These are phyloP conservation scores for Nomada goodeniana DNA, from an alignment of 2,888 invertebrate genomes.

Conservation along the genomic window DNA sequence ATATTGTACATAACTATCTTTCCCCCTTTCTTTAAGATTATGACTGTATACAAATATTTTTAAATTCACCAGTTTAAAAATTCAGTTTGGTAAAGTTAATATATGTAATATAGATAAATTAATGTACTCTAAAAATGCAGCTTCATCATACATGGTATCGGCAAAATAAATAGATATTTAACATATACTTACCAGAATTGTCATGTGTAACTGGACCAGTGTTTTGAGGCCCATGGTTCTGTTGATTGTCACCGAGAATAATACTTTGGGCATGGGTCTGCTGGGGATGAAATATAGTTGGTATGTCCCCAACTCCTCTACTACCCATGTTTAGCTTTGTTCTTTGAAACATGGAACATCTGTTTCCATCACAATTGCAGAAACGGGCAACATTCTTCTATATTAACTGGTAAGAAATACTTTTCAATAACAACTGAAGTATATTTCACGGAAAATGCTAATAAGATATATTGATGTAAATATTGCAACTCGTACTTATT, in stretches of 20 bases:
- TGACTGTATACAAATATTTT: not conserved
- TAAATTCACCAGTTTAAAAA: not conserved
- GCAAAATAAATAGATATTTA: not conserved
- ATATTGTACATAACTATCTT: not conserved
- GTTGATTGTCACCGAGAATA: constrained; percentile 78
- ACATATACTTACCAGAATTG: constrained; percentile 69
- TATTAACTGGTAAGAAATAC: not conserved
- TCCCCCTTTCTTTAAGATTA: not conserved
- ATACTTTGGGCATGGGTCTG: constrained; percentile 79
- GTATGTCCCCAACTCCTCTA: constrained; percentile 78
- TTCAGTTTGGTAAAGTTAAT: not conserved
- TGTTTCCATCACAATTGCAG: constrained; percentile 29
- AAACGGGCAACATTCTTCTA: constrained; percentile 11
- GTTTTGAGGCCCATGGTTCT: constrained; percentile 71
- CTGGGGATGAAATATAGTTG: constrained; percentile 82
- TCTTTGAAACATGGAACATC: constrained; percentile 66
- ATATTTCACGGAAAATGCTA: not conserved
- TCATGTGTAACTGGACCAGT: constrained; percentile 75
- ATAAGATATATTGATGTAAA: not conserved
- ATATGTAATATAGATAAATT: not conserved
- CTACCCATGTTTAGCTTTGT: constrained; percentile 77
- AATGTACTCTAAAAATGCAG: no score
- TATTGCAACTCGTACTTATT: not conserved
- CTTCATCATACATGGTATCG: no score
- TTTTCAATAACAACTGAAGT: not conserved